Percentiles rank a stretch among this genome's conserved stretches.
phyloP scores from a whole-genome alignment of 2,113 vertebrate genomes.

The Galemys pyrenaicus region DNA sequence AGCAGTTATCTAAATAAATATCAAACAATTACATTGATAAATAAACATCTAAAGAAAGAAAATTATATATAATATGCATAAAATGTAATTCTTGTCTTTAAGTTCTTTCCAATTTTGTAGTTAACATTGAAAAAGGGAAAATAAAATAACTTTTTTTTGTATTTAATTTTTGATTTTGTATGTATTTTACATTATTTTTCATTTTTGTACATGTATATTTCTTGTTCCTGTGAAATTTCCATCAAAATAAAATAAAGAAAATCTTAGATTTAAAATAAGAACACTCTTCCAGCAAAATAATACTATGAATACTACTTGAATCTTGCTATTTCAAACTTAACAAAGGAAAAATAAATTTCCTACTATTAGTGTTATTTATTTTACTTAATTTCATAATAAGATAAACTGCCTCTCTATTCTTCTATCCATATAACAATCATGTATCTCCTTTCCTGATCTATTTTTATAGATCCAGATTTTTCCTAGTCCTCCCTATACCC shows the following conservation, averaged over 20 bases:
- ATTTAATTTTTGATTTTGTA: too few species aligned
- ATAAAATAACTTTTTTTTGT: neutral
- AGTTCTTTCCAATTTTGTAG: neutral
- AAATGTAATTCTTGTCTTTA: neutral
- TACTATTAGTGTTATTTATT: neutral
- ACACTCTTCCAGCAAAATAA: neutral
- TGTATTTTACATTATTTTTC: too few species aligned
- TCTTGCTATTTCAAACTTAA: neutral
- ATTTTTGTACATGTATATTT: too few species aligned
- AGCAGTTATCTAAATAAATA: neutral
- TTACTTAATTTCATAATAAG: neutral
- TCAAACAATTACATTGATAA: neutral
- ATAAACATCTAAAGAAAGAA: neutral
- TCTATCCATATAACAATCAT: fast-evolving
- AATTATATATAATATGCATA: neutral
- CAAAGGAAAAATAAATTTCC: neutral
- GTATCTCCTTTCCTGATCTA: neutral
- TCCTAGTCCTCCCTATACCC: neutral
- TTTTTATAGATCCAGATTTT: neutral
- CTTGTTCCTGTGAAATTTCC: too few species aligned
- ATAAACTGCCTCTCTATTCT: neutral
- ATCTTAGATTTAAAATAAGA: neutral
- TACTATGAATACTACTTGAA: neutral
- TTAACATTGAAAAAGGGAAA: neutral
- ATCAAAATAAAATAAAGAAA: too few species aligned